A percentile compares a stretch with the other conserved stretches of the same genome.
Conservation (phyloP, 1,140 invertebrate species). For the Drosophila carrolli region DNA sequence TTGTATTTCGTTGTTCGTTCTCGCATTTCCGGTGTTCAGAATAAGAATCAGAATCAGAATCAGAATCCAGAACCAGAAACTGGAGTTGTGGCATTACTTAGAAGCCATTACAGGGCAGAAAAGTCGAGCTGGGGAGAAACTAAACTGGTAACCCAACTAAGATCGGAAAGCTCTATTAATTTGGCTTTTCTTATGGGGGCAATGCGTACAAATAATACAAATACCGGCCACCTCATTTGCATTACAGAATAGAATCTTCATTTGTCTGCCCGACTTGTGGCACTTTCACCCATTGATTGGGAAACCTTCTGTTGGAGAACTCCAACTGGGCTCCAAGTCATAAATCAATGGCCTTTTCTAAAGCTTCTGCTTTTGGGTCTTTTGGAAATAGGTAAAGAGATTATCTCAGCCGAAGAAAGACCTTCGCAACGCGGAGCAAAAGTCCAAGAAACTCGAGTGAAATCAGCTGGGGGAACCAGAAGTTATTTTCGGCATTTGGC, state of each 20-base stretch:
- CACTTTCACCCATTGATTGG: constrained; percentile 63
- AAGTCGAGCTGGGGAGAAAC: constrained; percentile 7
- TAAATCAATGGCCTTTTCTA: constrained; percentile 30
- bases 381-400: constrained; percentile 6
- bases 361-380: constrained; percentile 3
- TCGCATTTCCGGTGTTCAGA: constrained; percentile 73
- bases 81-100: constrained; percentile 47
- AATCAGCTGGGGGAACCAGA: constrained; percentile 46
- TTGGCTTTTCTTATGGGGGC: neutral
- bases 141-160: constrained; percentile 7
- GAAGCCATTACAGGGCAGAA: constrained; percentile 62
- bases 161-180: constrained; percentile 10
- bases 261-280: constrained; percentile 28
- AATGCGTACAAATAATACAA: neutral
- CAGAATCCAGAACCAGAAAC: constrained; percentile 24
- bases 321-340: neutral
- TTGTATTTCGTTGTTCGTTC: constrained; percentile 36
- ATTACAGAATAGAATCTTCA: constrained; percentile 22
- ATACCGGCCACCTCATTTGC: constrained; percentile 31
- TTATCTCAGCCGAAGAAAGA: constrained; percentile 13
- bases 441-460: constrained; percentile 36
- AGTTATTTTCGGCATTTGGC: constrained; percentile 34
- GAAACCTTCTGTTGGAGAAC: neutral
- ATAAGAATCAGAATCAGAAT: constrained; percentile 43
- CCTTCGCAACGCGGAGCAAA: neutral